phyloP scores from a whole-genome alignment of 2,797 vertebrate genomes.

The Sebastes minor region DNA sequence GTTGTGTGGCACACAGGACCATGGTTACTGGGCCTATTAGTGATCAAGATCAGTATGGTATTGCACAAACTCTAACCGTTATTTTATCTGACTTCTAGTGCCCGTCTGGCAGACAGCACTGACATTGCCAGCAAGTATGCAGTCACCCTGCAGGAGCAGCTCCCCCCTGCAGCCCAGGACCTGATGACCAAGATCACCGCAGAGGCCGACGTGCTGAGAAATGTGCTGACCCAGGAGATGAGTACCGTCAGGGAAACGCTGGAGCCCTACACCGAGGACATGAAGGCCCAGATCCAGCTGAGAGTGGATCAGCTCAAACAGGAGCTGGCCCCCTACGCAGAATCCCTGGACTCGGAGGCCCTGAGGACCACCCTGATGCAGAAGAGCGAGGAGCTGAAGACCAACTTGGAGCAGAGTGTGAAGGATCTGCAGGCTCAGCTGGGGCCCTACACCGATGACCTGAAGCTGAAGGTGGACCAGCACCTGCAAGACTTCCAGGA shows the following conservation, averaged over 20 bases:
- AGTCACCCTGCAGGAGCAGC: slow-evolving; percentile 68
- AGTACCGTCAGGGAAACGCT: slow-evolving; percentile 57
- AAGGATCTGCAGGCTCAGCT: slow-evolving; percentile 79
- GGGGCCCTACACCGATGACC: slow-evolving; percentile 79
- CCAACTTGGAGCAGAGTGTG: slow-evolving; percentile 77
- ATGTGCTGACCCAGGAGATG: slow-evolving; percentile 72
- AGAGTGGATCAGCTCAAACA: slow-evolving; percentile 78
- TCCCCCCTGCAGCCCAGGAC: slow-evolving; percentile 73
- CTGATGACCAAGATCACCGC: slow-evolving; percentile 75
- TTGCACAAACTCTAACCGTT: background rate
- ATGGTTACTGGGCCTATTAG: background rate
- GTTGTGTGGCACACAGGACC: slow-evolving; percentile 29
- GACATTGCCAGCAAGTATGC: slow-evolving; percentile 76
- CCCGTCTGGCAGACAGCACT: slow-evolving; percentile 75
- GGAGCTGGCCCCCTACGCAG: slow-evolving; percentile 76
- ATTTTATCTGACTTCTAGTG: slow-evolving; percentile 37
- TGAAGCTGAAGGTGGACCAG: slow-evolving; percentile 79
- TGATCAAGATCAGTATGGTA: background rate
- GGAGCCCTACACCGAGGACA: slow-evolving; percentile 78
- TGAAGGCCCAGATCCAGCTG: slow-evolving; percentile 77
- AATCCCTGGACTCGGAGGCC: slow-evolving; percentile 76
- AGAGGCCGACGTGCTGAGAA: slow-evolving; percentile 75
- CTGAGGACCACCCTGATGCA: slow-evolving; percentile 75
- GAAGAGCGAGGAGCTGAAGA: slow-evolving; percentile 80
- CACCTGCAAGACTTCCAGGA: slow-evolving; percentile 79